phyloP scores from a whole-genome alignment of 2,797 vertebrate species.

The Enteromius viviparus region DNA sequence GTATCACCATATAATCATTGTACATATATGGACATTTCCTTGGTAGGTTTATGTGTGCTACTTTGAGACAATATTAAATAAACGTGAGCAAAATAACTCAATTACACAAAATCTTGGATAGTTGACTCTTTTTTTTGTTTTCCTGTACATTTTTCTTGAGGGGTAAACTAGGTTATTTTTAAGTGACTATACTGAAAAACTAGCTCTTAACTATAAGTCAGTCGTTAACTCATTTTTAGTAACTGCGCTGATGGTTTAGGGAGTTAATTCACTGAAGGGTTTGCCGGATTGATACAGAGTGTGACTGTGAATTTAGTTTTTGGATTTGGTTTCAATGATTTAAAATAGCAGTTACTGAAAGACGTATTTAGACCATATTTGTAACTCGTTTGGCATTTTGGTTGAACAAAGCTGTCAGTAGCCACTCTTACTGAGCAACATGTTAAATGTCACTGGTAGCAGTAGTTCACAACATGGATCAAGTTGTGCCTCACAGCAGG shows the following conservation, averaged over 20 bases:
- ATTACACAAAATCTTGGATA: background rate
- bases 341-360: background rate
- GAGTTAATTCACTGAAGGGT: background rate
- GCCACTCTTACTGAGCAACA: conserved; percentile 28
- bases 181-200: background rate
- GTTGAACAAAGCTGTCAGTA: conserved; percentile 34
- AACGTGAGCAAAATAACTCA: background rate
- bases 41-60: background rate
- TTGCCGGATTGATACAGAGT: background rate
- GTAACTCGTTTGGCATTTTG: conserved; percentile 17
- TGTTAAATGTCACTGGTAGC: conserved; percentile 43
- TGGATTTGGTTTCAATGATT: background rate
- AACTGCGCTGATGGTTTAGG: background rate
- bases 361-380: background rate
- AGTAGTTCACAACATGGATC: conserved; percentile 48
- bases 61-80: background rate
- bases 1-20: background rate
- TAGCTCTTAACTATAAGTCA: background rate
- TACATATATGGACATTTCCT: background rate
- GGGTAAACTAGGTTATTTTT: background rate
- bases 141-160: background rate
- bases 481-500: conserved; percentile 54
- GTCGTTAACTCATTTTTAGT: background rate
- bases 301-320: background rate
- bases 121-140: background rate